These are phyloP conservation scores for Cephalotes varians DNA, from an alignment of 2,888 invertebrate genomes.

Conservation along the genomic window DNA sequence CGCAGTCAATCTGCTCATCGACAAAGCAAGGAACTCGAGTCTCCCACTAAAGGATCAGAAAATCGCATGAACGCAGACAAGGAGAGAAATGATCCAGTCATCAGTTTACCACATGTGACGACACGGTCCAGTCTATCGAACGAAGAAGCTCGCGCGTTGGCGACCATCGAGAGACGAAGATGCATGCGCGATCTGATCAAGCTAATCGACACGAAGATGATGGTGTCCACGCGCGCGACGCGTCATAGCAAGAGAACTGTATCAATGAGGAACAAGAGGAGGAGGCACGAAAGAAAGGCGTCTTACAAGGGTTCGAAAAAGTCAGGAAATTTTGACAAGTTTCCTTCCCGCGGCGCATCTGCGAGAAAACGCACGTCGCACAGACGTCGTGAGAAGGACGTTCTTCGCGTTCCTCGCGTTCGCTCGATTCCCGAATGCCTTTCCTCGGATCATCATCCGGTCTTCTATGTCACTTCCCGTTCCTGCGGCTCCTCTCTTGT, in stretches of 20 bases:
- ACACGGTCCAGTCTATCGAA: background rate
- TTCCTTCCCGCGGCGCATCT: background rate
- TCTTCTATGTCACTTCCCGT: constrained; percentile 46
- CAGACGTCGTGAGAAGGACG: background rate
- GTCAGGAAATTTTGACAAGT: background rate
- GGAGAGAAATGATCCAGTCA: background rate
- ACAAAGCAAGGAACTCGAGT: background rate
- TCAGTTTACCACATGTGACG: background rate
- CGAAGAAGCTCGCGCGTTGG: constrained; percentile 4
- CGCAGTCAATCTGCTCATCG: background rate
- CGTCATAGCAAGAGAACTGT: constrained; percentile 63
- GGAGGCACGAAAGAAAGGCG: constrained; percentile 58
- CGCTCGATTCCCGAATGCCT: constrained; percentile 40
- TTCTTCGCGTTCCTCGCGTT: constrained; percentile 28
- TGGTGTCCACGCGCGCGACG: constrained; percentile 68
- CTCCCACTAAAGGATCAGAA: background rate
- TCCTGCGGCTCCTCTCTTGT: constrained; percentile 66
- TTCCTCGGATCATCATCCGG: constrained; percentile 1
- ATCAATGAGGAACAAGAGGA: constrained; percentile 68
- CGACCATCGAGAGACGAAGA: constrained; percentile 56
- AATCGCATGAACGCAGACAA: background rate
- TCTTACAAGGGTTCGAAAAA: constrained; percentile 21
- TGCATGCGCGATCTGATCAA: constrained; percentile 81
- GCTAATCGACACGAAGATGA: constrained; percentile 82
- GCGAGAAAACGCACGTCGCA: background rate